Evolutionary conservation across 1,140 invertebrate genomes (phyloP).

Genomic region (Drosophila ercepeae): DNA sequence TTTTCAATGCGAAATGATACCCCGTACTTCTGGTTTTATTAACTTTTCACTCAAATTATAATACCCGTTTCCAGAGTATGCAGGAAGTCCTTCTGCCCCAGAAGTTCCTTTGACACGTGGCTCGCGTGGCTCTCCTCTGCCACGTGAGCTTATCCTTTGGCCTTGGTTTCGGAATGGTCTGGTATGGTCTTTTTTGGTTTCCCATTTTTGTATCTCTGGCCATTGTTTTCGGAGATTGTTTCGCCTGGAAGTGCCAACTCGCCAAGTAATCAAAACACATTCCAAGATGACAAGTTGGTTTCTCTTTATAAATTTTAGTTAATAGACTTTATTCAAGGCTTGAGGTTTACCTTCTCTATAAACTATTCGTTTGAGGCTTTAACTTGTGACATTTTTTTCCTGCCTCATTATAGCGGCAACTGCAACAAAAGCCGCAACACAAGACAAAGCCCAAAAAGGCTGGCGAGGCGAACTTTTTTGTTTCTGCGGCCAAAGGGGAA

Average conservation of each 20-base stretch:
- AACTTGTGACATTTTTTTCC: too few relatives aligned
- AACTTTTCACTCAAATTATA: too few relatives aligned
- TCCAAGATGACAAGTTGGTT: too few relatives aligned
- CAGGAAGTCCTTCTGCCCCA: not conserved
- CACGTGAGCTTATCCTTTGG: slow-evolving; percentile 15
- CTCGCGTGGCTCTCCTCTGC: slow-evolving; percentile 8
- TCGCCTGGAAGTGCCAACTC: slow-evolving; percentile 11
- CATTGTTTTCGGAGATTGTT: slow-evolving; percentile 14
- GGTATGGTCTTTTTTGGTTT: not conserved
- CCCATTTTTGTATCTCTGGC: not conserved
- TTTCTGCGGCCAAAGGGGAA: not conserved
- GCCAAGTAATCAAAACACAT: not conserved
- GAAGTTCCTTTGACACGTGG: slow-evolving; percentile 31
- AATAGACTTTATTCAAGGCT: too few relatives aligned
- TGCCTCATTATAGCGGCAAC: not conserved
- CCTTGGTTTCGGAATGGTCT: slow-evolving; percentile 5
- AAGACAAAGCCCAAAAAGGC: slow-evolving; percentile 1
- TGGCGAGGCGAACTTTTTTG: not conserved
- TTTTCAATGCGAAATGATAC: too few relatives aligned
- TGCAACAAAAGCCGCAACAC: not conserved
- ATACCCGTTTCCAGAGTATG: not conserved
- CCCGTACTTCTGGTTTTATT: too few relatives aligned
- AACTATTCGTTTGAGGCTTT: too few relatives aligned
- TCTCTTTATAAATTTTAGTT: too few relatives aligned
- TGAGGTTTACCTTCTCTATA: too few relatives aligned